Evolutionary conservation across 2,888 invertebrate genomes (phyloP), one percentile per base, ranked within the genome.

Genomic region (Nycteola revayana): DNA sequence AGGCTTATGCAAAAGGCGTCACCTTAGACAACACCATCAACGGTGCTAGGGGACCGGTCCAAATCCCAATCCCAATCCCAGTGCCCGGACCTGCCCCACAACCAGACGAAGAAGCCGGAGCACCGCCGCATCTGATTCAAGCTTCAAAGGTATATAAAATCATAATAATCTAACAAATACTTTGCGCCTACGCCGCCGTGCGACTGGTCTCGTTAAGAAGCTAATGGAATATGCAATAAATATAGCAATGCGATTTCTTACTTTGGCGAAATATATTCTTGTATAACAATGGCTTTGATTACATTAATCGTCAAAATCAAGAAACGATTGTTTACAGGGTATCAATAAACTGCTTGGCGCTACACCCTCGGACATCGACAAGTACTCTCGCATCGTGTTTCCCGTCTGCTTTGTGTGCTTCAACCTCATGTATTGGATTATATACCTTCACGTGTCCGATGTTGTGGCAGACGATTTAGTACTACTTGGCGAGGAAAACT

Each of bases 401-500:
- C 99, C 99, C 32, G 96, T 98, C 66, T 96, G 98, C 90, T 99
- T 99, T 91, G 95, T 98, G 59, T 96, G 98, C 89, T 99, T 99
- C 92, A 99, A 99, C 88, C 93, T 97, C 60, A 97, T 97, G 96
- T 97, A 97, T 90, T 97, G 97, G 97, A 96, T 97, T 85, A 97
- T 97, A 73, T 97, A 97, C 81, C 91, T 97, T 63, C 97, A 97
- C 91, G 97, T 97, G 72, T 96, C 96, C 67, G 97, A 97, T 89
- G 96, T 97, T 57, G 96, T 97, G 49, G 96, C 96, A 66, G 97
- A 97, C 79, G 97, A 97, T 86, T 90, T 97, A 75, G 96, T 96
- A 66, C 89, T 95, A 62, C 91, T 95, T 88, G 90, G 93, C 87
- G 86, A 81, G 58, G 86, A 86, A 56, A 80, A 79, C 33, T 51